Conservation (phyloP, 1,140 invertebrate genomes). For the Solenopsis fugax region DNA sequence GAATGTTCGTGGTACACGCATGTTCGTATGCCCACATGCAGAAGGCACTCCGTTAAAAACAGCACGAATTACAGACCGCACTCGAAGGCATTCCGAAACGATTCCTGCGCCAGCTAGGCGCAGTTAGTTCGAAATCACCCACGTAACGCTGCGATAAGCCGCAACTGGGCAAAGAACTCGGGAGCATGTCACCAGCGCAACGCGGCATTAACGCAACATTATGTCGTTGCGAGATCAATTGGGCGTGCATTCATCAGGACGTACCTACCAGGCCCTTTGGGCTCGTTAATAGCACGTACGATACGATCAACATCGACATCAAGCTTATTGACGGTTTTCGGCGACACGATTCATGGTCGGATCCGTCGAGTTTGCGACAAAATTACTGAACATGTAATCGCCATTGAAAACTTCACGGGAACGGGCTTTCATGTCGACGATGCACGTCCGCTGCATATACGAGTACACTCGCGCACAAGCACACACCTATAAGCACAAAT, state of each 20-base stretch:
- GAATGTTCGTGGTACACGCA: slow-evolving; percentile 59
- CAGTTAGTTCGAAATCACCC: not conserved
- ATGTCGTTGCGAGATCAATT: slow-evolving; percentile 23
- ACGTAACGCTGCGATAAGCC: not conserved
- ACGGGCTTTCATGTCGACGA: slow-evolving; percentile 34
- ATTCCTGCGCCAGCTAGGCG: not conserved
- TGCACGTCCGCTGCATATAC: not conserved
- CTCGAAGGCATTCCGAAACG: slow-evolving; percentile 1
- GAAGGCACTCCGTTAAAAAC: slow-evolving; percentile 57
- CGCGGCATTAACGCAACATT: slow-evolving; percentile 11
- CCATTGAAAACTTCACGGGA: slow-evolving; percentile 19
- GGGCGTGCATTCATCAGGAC: not conserved
- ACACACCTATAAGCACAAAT: not conserved
- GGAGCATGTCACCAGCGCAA: not conserved
- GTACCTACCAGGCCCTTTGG: not conserved
- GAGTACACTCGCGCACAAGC: not conserved
- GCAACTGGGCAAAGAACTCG: slow-evolving; percentile 7
- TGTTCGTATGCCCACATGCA: not conserved
- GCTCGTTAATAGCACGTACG: slow-evolving; percentile 1
- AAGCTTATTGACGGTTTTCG: slow-evolving; percentile 13
- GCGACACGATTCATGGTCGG: not conserved
- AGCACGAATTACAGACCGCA: slow-evolving; percentile 48
- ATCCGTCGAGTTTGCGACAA: not conserved
- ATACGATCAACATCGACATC: not conserved
- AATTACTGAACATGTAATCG: slow-evolving; percentile 21